phyloP scores from a whole-genome alignment of 2,888 invertebrate species.

The Drosophila gaucha region DNA sequence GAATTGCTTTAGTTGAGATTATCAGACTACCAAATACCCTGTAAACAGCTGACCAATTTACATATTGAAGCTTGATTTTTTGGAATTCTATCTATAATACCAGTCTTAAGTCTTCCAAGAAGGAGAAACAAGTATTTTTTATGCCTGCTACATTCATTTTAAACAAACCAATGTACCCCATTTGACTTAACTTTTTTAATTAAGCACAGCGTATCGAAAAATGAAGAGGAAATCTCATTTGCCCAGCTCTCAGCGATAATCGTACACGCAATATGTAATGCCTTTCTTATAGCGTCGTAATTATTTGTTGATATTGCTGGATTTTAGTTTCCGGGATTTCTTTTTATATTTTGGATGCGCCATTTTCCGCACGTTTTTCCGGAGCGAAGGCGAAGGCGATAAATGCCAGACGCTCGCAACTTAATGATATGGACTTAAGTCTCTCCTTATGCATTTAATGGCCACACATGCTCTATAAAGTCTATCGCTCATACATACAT shows the following conservation, averaged over 20 bases:
- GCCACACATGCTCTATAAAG: constrained; percentile 5
- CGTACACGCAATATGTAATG: constrained; percentile 62
- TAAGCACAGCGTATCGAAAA: constrained; percentile 7
- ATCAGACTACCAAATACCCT: not conserved
- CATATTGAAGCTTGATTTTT: not conserved
- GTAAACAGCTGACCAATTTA: not conserved
- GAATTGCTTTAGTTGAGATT: too few relatives aligned
- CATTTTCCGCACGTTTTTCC: constrained; percentile 64
- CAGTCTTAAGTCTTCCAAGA: too few relatives aligned
- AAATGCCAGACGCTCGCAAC: constrained; percentile 39
- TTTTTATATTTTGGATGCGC: constrained; percentile 51
- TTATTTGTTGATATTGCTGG: constrained; percentile 48
- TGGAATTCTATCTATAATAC: too few relatives aligned
- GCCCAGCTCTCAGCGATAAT: constrained; percentile 36
- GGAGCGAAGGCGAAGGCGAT: constrained; percentile 33
- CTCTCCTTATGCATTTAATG: constrained; percentile 35
- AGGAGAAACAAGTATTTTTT: not conserved
- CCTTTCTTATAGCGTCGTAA: constrained; percentile 50
- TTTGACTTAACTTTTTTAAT: not conserved
- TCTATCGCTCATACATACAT: too few relatives aligned
- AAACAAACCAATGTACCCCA: not conserved
- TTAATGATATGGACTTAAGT: constrained; percentile 51
- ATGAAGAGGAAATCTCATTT: constrained; percentile 26
- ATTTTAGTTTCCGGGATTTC: constrained; percentile 55
- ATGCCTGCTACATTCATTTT: not conserved